Evolutionary conservation across 2,113 vertebrate genomes (phyloP).

Genomic region (Nothocercus julius): DNA sequence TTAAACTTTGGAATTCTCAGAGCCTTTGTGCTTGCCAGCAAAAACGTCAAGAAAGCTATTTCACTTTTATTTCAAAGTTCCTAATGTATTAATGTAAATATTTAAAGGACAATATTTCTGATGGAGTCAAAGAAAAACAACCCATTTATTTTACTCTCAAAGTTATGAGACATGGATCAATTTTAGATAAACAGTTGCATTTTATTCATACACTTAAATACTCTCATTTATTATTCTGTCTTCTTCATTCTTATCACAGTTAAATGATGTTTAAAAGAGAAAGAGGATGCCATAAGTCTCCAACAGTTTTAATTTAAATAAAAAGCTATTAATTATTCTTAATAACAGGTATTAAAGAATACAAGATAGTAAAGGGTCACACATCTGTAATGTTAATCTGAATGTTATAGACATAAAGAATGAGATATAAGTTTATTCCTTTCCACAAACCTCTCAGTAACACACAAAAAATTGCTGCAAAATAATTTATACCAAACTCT

Average conservation of each 20-base stretch:
- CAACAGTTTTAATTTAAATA: not conserved
- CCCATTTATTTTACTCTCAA: constrained; percentile 51
- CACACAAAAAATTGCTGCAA: not conserved
- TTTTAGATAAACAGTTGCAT: constrained; percentile 71
- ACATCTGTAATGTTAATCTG: not conserved
- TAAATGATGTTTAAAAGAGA: constrained; percentile 32
- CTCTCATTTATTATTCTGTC: constrained; percentile 66
- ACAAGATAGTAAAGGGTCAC: not conserved
- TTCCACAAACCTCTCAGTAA: not conserved
- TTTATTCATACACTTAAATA: constrained; percentile 61
- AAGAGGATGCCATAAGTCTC: not conserved
- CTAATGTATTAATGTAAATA: constrained; percentile 69
- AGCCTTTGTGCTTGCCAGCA: constrained; percentile 43
- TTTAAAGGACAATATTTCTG: constrained; percentile 74
- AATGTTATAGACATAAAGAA: not conserved
- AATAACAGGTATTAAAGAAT: not conserved
- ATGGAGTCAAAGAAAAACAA: constrained; percentile 71
- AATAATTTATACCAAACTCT: not conserved
- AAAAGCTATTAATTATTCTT: not conserved
- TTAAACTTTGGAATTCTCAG: constrained; percentile 36
- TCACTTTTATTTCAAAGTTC: constrained; percentile 63
- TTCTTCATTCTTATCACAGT: constrained; percentile 45
- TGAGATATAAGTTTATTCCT: not conserved
- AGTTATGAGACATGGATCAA: constrained; percentile 68
- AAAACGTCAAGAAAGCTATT: constrained; percentile 54